Base-by-base conservation (phyloP, 2,113 vertebrate genomes). In the Epinephelus moara region DNA sequence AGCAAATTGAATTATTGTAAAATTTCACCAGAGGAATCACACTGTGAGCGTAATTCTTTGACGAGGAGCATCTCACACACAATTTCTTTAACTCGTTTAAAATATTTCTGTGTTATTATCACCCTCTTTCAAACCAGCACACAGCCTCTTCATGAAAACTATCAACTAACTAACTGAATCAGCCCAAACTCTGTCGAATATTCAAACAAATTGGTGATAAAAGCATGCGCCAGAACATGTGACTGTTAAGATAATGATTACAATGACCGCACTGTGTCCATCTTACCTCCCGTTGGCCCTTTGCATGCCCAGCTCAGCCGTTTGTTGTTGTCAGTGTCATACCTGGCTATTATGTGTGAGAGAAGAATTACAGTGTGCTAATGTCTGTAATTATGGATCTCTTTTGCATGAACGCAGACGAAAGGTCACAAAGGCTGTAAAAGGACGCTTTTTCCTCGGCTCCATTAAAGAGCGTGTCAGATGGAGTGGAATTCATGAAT, bases 311-410 rank as follows among this genome's bases (percentile, higher is more conserved):
- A 23, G 61, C 45, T 69, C 47, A 71, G 23, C 42, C 12, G 15
- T 84, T 69, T 7, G 21, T 64, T 86, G 77, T 53, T 30, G 1
- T 33, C 55, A 27, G 42, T 25, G 27, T 64, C 50, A 21, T 56
- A 84, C 72, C 67, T 83, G 53, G 19, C 79, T 42, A 89, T 79
- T 75, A 79, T 64, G 23, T 68, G 61, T 53, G 57, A 61, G 33
- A 40, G 40, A 8, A 79, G 30, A 56, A 87, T 61, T 74, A 66
- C 61, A 17, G 23, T 8, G 25, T 14, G 45, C 56, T 86, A 49
- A 75, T 72, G 40, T 55, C 68, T 87, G 27, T 82, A 75, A 93
- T 80, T 83, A 85, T 8, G 4, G 13, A 55, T 72, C 50, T 80
- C 4, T 77, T 69, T 61, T 57, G n/a, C 3, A 2, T 56, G 53